These are phyloP conservation scores for Xerus inauris DNA, from an alignment of 2,113 vertebrate species.

Conservation along the genomic window DNA sequence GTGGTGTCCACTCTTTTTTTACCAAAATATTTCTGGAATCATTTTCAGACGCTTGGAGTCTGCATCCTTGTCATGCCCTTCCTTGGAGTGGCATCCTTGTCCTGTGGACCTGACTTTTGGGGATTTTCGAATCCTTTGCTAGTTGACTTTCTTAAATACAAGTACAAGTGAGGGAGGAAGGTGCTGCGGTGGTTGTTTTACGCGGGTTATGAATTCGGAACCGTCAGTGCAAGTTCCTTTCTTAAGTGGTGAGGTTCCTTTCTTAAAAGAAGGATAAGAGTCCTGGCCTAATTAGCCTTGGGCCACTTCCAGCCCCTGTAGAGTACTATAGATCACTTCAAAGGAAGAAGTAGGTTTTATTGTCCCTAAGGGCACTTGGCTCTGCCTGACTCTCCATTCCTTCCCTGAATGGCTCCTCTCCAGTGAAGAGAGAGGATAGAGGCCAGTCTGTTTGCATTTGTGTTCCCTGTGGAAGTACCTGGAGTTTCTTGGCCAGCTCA, in stretches of 20 bases:
- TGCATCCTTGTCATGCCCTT: too few species aligned
- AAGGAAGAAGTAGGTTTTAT: background rate
- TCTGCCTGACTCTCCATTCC: background rate
- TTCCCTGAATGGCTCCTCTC: background rate
- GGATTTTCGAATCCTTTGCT: background rate
- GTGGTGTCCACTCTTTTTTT: background rate
- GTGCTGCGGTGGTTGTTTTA: background rate
- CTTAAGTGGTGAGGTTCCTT: background rate
- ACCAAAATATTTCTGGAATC: background rate
- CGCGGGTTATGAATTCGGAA: background rate
- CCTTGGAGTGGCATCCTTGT: background rate
- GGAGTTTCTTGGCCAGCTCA: background rate
- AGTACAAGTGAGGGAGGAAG: background rate
- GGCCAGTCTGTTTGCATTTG: too few species aligned
- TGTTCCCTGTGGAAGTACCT: too few species aligned
- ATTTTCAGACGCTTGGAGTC: background rate
- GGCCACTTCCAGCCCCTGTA: background rate
- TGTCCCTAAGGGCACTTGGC: background rate
- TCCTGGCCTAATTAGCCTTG: conserved; percentile 26
- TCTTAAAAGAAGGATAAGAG: background rate
- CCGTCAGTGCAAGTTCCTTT: background rate
- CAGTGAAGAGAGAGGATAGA: background rate
- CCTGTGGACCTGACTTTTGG: background rate
- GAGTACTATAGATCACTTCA: background rate
- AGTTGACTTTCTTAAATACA: background rate